Evolutionary conservation across 1,140 invertebrate species (phyloP).

Genomic region (Triops longicaudatus): DNA sequence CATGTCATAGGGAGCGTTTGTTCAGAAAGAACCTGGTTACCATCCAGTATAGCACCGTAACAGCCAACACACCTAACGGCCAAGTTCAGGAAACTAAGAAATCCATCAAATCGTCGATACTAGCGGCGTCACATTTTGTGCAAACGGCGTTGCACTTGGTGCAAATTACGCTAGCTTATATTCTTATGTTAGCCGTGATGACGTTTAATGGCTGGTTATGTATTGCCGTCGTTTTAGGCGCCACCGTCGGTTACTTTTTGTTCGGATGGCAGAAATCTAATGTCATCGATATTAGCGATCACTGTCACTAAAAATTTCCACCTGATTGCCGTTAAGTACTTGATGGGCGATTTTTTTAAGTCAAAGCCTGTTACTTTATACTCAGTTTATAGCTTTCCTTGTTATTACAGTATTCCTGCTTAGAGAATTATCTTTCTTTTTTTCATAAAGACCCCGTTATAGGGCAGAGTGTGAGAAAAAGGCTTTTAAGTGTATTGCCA

Average conservation of each 20-base stretch:
- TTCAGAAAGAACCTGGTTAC: conserved; percentile 30
- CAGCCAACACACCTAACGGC: conserved; percentile 4
- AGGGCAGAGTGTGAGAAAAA: not conserved
- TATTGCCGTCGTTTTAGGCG: conserved; percentile 77
- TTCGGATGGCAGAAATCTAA: conserved; percentile 88
- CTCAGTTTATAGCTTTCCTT: conserved; percentile 5
- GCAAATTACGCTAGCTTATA: conserved; percentile 82
- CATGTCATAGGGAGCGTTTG: conserved; percentile 31
- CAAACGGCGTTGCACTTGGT: conserved; percentile 83
- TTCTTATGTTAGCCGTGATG: conserved; percentile 97
- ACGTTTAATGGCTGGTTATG: conserved; percentile 95
- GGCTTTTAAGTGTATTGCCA: not conserved
- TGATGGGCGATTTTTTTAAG: not conserved
- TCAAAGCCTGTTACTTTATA: conserved; percentile 1
- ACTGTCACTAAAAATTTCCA: conserved; percentile 66
- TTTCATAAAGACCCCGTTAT: not conserved
- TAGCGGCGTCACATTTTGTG: conserved; percentile 65
- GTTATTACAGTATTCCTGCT: not conserved
- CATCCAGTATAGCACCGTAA: conserved; percentile 29
- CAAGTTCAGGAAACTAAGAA: not conserved
- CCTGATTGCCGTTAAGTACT: not conserved
- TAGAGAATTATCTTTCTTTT: not conserved
- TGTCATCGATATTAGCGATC: conserved; percentile 86
- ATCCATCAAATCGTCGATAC: conserved; percentile 44
- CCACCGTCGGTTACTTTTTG: conserved; percentile 81